Base-by-base conservation (phyloP, 2,113 vertebrate species). In the Mugil cephalus region DNA sequence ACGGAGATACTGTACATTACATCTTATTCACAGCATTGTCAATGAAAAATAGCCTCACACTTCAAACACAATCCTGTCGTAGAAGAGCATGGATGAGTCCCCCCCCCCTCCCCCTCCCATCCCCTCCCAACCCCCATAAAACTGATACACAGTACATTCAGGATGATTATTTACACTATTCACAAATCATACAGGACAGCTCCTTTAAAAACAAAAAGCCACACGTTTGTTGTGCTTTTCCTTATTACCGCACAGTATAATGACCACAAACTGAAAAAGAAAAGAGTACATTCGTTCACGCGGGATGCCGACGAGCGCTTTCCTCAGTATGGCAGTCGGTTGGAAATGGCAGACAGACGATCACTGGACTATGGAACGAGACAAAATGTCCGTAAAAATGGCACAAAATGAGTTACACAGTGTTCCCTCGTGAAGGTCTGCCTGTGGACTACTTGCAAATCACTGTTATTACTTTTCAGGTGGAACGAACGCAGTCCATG, bases 121-220 rank as follows among this genome's bases (percentile, higher is more conserved):
- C 50, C 52, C 21, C 4, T 30, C 39, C 51, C 7, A 4, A 39
- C 40, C 42, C 18, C 53, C 30, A 62, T 55, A 54, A 79, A 80
- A 87, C 66, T 17, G 54, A 80, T 69, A 80, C 77, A 81, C 58
- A 67, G 46, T 74, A 89, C 83, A 82, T 86, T 83, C 84, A 83
- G 65, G 48, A 40, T 83, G 82, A 86, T n/a, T 92, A 91, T 93
- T 89, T 91, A 92, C 92, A 92, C 52, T 89, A 90, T 92, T 87
- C 46, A 92, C 91, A 90, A 62, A 82, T 85, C 74, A 55, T 88
- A 87, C 87, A 87, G 66, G 67, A 81, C 85, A 87, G 81, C 80
- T 87, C 79, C 61, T 74, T 78, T 71, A 55, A 30, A 75, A 69
- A 86, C 81, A 83, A 69, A 67, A 74, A 78, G 65, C 17, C 63